A percentile compares a stretch with the other conserved stretches of the same genome.
Conservation (phyloP, 2,888 invertebrate genomes). For the Synergus itoensis region DNA sequence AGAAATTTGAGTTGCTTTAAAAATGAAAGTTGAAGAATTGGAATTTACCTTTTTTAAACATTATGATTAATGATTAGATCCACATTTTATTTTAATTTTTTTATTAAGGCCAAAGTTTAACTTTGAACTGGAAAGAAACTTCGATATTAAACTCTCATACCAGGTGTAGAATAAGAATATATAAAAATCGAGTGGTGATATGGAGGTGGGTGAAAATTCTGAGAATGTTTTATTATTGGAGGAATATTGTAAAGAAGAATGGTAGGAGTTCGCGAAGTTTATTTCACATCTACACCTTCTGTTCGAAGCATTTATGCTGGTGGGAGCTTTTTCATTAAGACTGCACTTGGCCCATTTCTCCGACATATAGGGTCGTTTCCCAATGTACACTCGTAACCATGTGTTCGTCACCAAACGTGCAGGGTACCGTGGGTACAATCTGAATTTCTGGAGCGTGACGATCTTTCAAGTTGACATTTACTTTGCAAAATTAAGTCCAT, state of each 20-base stretch:
- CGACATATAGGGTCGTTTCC: conserved; percentile 2
- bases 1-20: no score
- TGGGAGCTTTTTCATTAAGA: conserved; percentile 37
- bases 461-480: conserved; percentile 19
- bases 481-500: not conserved
- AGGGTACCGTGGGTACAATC: not conserved
- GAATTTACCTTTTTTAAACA: no score
- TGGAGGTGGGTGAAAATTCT: not conserved
- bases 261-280: conserved; percentile 1
- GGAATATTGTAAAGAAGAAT: not conserved
- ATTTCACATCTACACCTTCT: conserved; percentile 27
- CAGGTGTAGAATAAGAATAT: not conserved
- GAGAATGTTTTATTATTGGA: conserved; percentile 24
- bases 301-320: conserved; percentile 23
- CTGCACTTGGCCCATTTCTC: conserved; percentile 38
- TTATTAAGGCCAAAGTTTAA: not conserved
- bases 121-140: not conserved
- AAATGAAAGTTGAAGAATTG: no score
- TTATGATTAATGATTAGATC: no score
- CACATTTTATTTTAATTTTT: no score
- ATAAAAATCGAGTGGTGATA: conserved; percentile 11
- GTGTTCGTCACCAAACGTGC: conserved; percentile 22
- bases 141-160: conserved; percentile 1
- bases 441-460: conserved; percentile 27
- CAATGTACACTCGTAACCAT: conserved; percentile 1